Conservation (phyloP, 53 echinoderm and acorn worm species). For the Actinopyga echinites region DNA sequence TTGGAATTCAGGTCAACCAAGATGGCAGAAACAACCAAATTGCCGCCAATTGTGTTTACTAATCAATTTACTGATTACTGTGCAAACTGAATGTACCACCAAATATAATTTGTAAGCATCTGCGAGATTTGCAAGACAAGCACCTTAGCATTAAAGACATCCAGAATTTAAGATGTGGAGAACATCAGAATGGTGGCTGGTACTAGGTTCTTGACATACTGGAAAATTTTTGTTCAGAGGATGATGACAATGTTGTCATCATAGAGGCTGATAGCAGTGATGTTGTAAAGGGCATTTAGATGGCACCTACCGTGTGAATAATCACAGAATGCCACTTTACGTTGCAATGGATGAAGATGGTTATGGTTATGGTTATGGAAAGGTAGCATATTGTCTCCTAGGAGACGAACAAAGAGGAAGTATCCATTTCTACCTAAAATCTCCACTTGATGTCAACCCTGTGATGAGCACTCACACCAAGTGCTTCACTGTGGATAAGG, state of each 20-base stretch:
- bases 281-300: background rate
- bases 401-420: constrained; percentile 9
- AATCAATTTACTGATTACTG: no score
- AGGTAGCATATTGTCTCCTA: constrained; percentile 6
- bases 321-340: constrained; percentile 6
- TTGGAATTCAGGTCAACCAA: no score
- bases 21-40: no score
- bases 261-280: background rate
- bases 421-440: constrained; percentile 3
- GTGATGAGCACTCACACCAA: background rate
- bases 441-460: background rate
- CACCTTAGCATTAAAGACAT: constrained; percentile 8
- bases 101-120: background rate
- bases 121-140: background rate
- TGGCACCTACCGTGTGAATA: constrained; percentile 28
- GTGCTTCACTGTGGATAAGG: constrained; percentile 15
- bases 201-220: background rate
- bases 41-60: no score
- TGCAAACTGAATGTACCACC: constrained; percentile 33
- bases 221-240: constrained; percentile 11
- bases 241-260: constrained; percentile 1
- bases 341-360: constrained; percentile 27
- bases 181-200: background rate
- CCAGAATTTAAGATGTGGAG: background rate
- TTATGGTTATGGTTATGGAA: background rate